Conservation (phyloP, 2,113 vertebrate species). For the Oostethus manadensis region DNA sequence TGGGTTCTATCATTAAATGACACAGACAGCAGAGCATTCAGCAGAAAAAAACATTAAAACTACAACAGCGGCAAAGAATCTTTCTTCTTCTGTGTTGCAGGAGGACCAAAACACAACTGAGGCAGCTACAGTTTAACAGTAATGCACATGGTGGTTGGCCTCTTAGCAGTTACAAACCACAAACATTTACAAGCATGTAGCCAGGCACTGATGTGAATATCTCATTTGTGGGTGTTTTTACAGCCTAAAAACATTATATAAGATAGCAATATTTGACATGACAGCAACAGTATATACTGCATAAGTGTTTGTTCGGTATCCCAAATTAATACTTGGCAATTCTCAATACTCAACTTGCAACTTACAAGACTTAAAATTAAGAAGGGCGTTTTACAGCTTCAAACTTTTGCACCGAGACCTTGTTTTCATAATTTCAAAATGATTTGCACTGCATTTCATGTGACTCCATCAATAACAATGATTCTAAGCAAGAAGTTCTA, state of each 20-base stretch:
- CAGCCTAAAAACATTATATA: no score
- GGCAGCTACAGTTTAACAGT: not conserved
- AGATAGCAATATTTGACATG: no score
- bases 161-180: slow-evolving; percentile 9
- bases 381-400: no score
- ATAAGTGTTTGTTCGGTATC: no score
- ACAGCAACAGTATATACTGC: no score
- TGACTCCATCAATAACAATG: not conserved
- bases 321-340: no score
- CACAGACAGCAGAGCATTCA: slow-evolving; percentile 25
- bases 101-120: slow-evolving; percentile 1
- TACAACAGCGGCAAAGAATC: not conserved
- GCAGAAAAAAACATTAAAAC: slow-evolving; percentile 7
- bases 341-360: no score
- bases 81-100: not conserved
- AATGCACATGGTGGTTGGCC: slow-evolving; percentile 4
- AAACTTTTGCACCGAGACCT: not conserved
- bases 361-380: not conserved
- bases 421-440: not conserved
- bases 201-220: slow-evolving; percentile 12
- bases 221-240: not conserved
- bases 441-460: not conserved
- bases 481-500: no score
- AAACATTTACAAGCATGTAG: slow-evolving; percentile 27
- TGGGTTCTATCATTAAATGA: slow-evolving; percentile 22